Evolutionary conservation across 2,113 vertebrate genomes (phyloP).

Genomic region (Carettochelys insculpta): DNA sequence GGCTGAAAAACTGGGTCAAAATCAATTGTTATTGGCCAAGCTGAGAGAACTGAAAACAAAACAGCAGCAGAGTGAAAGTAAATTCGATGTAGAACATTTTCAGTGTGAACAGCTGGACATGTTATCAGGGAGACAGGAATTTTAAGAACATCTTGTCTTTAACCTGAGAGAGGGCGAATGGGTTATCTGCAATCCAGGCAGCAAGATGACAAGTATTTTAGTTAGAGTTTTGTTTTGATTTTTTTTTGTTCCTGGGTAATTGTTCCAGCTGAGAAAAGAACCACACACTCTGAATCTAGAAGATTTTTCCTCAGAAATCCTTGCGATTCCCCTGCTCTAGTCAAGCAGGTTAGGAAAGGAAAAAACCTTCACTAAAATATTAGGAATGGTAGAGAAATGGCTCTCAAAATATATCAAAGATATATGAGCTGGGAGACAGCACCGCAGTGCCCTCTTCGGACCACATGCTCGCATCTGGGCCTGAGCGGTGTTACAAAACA

Average conservation of each 20-base stretch:
- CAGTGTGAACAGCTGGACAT: not conserved
- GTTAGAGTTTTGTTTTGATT: not conserved
- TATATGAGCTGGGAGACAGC: not conserved
- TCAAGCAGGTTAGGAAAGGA: not conserved
- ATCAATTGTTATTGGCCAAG: not conserved
- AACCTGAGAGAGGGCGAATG: not conserved
- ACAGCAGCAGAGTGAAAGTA: not conserved
- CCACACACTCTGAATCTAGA: not conserved
- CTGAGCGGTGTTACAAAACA: not conserved
- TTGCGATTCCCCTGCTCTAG: not conserved
- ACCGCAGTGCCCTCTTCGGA: constrained; percentile 31
- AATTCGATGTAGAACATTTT: not conserved
- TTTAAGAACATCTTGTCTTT: rapidly evolving
- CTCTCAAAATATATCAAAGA: not conserved
- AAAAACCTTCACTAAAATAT: not conserved
- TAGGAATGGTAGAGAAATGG: not conserved
- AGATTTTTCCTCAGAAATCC: not conserved
- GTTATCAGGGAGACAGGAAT: not conserved
- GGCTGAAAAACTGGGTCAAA: not conserved
- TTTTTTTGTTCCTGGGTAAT: not conserved
- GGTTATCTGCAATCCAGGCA: not conserved
- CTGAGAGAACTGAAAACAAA: not conserved
- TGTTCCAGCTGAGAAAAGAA: not conserved
- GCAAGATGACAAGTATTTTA: not conserved
- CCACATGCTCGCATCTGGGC: too few species aligned